These are phyloP conservation scores for Periphyllus acericola DNA, from an alignment of 2,888 invertebrate species.

Conservation along the genomic window DNA sequence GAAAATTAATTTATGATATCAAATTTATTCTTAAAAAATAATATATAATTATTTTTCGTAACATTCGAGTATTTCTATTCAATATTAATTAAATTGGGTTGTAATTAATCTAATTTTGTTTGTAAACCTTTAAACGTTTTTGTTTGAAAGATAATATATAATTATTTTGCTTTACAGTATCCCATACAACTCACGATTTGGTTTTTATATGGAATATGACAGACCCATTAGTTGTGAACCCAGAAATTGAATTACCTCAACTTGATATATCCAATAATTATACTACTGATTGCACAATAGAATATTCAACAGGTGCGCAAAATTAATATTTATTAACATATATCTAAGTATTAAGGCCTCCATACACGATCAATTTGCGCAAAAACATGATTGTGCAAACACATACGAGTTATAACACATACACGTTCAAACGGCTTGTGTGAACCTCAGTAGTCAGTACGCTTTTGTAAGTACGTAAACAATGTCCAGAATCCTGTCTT, in stretches of 20 bases:
- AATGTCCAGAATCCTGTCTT: too few relatives aligned
- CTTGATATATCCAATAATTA: constrained; percentile 87
- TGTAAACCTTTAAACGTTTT: too few relatives aligned
- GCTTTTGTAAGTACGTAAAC: too few relatives aligned
- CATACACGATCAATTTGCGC: too few relatives aligned
- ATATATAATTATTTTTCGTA: too few relatives aligned
- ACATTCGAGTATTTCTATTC: too few relatives aligned
- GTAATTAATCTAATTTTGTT: neutral
- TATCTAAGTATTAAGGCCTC: neutral
- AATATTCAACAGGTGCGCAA: constrained; percentile 78
- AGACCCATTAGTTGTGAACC: constrained; percentile 86
- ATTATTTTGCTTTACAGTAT: constrained; percentile 72
- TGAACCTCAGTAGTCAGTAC: too few relatives aligned
- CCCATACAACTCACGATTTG: constrained; percentile 88
- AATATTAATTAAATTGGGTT: neutral
- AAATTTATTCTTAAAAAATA: too few relatives aligned
- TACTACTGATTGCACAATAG: constrained; percentile 88
- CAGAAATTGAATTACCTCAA: constrained; percentile 88
- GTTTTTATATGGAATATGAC: constrained; percentile 91
- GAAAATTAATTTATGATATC: too few relatives aligned
- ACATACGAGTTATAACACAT: too few relatives aligned
- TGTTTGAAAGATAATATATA: neutral
- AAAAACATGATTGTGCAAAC: too few relatives aligned
- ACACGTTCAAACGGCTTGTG: too few relatives aligned
- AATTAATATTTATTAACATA: neutral